These are phyloP conservation scores for Molossus alvarezi DNA, from an alignment of 2,797 vertebrate species.

Conservation along the genomic window DNA sequence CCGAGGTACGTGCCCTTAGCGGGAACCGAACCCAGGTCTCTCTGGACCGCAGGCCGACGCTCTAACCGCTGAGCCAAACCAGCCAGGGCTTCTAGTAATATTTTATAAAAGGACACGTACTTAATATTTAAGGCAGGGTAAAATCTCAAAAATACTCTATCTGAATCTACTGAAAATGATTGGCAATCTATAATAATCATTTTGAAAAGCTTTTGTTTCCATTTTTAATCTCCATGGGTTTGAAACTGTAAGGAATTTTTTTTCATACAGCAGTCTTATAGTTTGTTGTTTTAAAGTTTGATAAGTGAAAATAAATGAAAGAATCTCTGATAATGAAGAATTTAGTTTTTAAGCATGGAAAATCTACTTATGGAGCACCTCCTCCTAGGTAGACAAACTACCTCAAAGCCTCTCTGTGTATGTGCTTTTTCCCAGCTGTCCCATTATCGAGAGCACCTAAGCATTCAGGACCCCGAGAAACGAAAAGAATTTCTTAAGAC, in stretches of 20 bases:
- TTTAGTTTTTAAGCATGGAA: constrained; percentile 10
- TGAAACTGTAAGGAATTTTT: constrained; percentile 49
- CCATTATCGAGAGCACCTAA: constrained; percentile 96
- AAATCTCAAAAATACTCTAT: constrained; percentile 56
- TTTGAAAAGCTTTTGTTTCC: constrained; percentile 51
- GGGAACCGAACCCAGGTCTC: too few species aligned
- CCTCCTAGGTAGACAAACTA: not conserved
- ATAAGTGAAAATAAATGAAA: constrained; percentile 31
- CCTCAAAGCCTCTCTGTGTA: constrained; percentile 38
- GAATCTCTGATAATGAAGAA: constrained; percentile 48
- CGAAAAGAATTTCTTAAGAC: constrained; percentile 96
- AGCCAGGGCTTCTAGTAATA: not conserved
- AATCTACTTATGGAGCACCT: not conserved
- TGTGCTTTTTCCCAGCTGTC: constrained; percentile 91
- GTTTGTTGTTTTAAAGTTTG: constrained; percentile 51
- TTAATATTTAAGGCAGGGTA: constrained; percentile 20
- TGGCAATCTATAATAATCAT: not conserved
- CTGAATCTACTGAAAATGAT: constrained; percentile 26
- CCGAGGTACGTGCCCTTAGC: too few species aligned
- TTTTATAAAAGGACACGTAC: constrained; percentile 49
- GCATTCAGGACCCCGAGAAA: constrained; percentile 94
- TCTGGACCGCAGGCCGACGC: too few species aligned
- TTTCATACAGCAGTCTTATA: constrained; percentile 1
- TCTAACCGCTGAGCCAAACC: too few species aligned
- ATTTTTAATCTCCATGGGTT: constrained; percentile 45